These are phyloP conservation scores for Noctua janthina DNA, from an alignment of 2,888 invertebrate genomes.

Conservation along the genomic window DNA sequence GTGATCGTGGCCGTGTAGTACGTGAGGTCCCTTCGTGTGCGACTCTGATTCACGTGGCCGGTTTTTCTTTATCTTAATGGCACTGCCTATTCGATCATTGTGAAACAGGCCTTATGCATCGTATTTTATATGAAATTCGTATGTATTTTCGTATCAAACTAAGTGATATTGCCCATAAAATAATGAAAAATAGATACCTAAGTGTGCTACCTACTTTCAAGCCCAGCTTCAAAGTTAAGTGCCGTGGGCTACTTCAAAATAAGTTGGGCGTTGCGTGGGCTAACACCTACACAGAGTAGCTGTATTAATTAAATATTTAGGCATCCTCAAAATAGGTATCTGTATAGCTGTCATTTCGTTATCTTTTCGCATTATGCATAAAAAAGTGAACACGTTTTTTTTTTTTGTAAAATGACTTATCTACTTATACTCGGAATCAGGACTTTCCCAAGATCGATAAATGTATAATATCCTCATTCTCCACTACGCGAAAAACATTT, in stretches of 20 bases:
- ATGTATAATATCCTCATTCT: neutral
- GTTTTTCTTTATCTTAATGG: neutral
- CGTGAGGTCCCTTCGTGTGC: neutral
- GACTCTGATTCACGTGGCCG: neutral
- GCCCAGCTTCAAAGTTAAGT: slow-evolving; percentile 1
- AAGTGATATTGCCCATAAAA: slow-evolving; percentile 5
- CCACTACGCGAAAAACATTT: neutral
- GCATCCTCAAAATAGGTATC: slow-evolving; percentile 30
- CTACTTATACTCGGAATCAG: neutral
- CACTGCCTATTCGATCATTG: neutral
- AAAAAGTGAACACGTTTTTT: neutral
- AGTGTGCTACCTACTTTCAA: slow-evolving; percentile 21
- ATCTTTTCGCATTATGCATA: slow-evolving; percentile 20
- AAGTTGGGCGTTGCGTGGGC: slow-evolving; percentile 52
- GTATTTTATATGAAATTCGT: slow-evolving; percentile 6
- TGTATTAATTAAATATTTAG: slow-evolving; percentile 25
- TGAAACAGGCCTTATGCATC: slow-evolving; percentile 20
- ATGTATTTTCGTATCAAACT: slow-evolving; percentile 12
- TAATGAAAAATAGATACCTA: slow-evolving; percentile 21
- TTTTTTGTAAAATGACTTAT: neutral
- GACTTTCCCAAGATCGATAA: slow-evolving; percentile 5
- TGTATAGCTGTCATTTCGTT: slow-evolving; percentile 10
- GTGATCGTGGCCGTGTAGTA: neutral
- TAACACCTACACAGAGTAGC: slow-evolving; percentile 30
- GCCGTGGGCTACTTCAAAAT: slow-evolving; percentile 30